Base-by-base conservation (phyloP, 2,888 invertebrate species). In the Eupithecia abbreviata region DNA sequence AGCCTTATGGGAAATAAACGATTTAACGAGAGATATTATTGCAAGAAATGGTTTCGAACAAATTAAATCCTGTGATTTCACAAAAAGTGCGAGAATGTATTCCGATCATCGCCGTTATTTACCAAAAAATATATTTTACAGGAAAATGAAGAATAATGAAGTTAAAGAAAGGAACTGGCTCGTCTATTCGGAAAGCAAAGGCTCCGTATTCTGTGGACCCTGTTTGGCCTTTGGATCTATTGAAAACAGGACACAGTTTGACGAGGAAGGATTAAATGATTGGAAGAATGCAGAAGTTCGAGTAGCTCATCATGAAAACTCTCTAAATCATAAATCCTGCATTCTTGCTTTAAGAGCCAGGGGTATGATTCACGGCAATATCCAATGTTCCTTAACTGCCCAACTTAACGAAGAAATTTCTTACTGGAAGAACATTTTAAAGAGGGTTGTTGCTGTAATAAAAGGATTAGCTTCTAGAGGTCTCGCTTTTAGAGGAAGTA, bases 371-470 rank as follows among this genome's bases (percentile, higher is more conserved):
- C 42, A 73, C 41, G 47, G 73, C 49, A 2, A 66, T 30, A 69
- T 73, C 51, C 70, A 76, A 42, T 4, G 13, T 12, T 62, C 30
- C 43, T n/a, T n/a, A n/a, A 18, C 15, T 30, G 10, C 51, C 62
- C 80, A 80, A 80, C 55, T 74, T 75, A 65, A 81, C 73, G 76
- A 76, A 69, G 82, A 81, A 79, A 74, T 80, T 49, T 75, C 75
- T 77, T 84, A 82, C 66, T 82, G 82, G 83, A 80, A 68, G 69
- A 80, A 82, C 30, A 72, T 82, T 41, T 74, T 82, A 66, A 80
- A 78, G 75, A 42, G 82, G 49, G 77, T 83, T 77, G 79, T 80
- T 72, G 77, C 80, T 71, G 79, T 82, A 77, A 30, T 62, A n/a
- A 81, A 82, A 74, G 74, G 70, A 73, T 79, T 82, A 70, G 75